A percentile compares a stretch with the other conserved stretches of the same genome.
Evolutionary conservation across 2,888 invertebrate genomes (phyloP).

Genomic region (Callyntrura sp.): DNA sequence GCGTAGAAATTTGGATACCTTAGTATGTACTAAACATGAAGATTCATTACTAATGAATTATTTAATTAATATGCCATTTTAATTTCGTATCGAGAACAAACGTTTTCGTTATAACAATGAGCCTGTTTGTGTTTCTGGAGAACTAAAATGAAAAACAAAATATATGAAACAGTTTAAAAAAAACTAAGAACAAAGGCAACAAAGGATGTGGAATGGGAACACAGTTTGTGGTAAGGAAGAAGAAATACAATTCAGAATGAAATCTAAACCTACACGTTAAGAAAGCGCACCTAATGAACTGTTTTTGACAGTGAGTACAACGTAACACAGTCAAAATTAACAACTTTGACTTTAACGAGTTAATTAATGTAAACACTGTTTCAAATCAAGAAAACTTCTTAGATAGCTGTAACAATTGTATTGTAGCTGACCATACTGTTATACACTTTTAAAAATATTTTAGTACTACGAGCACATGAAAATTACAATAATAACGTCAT

Average conservation of each 20-base stretch:
- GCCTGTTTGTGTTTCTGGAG: neutral
- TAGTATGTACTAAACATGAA: no score
- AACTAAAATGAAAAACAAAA: neutral
- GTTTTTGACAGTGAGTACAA: neutral
- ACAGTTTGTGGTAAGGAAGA: constrained; percentile 67
- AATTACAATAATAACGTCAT: constrained; percentile 14
- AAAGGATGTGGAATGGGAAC: constrained; percentile 43
- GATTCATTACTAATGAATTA: neutral
- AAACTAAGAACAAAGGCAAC: constrained; percentile 11
- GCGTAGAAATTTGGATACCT: no score
- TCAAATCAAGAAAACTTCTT: neutral
- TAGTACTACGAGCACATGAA: constrained; percentile 5
- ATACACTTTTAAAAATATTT: constrained; percentile 10
- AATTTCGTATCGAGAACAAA: neutral
- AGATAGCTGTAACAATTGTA: constrained; percentile 3
- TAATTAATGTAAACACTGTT: constrained; percentile 10
- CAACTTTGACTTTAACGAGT: neutral
- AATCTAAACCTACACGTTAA: neutral
- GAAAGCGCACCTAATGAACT: constrained; percentile 46
- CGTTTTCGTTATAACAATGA: neutral
- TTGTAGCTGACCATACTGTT: neutral
- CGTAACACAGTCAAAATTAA: constrained; percentile 10
- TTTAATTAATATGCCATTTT: neutral
- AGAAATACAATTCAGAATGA: neutral
- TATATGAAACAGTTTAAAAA: constrained; percentile 14